A percentile compares a stretch with the other conserved stretches of the same genome.
Evolutionary conservation across 2,888 invertebrate species (phyloP).

Genomic region (Antitype chi): DNA sequence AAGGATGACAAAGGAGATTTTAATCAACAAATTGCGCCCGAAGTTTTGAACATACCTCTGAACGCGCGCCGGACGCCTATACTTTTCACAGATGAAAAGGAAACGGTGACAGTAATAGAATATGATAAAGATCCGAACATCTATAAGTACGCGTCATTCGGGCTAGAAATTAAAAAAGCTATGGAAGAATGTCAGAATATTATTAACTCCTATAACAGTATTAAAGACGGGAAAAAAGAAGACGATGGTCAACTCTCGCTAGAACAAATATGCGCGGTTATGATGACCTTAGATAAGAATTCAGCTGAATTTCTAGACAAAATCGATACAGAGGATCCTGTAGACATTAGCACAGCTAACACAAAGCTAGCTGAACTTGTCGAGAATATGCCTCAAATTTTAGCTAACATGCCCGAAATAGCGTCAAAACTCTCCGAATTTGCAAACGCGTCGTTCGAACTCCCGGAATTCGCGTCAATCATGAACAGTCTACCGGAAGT

Average conservation of each 20-base stretch:
- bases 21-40: constrained; percentile 65
- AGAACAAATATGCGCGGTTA: constrained; percentile 85
- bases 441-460: constrained; percentile 82
- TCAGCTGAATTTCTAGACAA: constrained; percentile 83
- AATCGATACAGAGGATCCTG: constrained; percentile 77
- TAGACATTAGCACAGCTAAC: constrained; percentile 78
- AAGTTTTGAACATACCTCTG: constrained; percentile 78
- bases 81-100: constrained; percentile 71
- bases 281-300: constrained; percentile 85
- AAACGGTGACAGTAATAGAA: constrained; percentile 61
- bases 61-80: constrained; percentile 77
- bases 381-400: constrained; percentile 86
- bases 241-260: constrained; percentile 77
- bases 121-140: constrained; percentile 78
- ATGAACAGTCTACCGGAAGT: constrained; percentile 84
- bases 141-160: constrained; percentile 84
- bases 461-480: constrained; percentile 86
- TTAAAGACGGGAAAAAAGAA: constrained; percentile 74
- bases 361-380: constrained; percentile 83
- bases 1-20: constrained; percentile 73
- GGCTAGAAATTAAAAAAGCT: constrained; percentile 86
- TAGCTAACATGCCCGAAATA: constrained; percentile 87
- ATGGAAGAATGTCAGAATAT: constrained; percentile 89
- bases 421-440: constrained; percentile 83
- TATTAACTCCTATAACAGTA: constrained; percentile 84